Conservation (phyloP, 2,113 vertebrate genomes). For the Vombatus ursinus region DNA sequence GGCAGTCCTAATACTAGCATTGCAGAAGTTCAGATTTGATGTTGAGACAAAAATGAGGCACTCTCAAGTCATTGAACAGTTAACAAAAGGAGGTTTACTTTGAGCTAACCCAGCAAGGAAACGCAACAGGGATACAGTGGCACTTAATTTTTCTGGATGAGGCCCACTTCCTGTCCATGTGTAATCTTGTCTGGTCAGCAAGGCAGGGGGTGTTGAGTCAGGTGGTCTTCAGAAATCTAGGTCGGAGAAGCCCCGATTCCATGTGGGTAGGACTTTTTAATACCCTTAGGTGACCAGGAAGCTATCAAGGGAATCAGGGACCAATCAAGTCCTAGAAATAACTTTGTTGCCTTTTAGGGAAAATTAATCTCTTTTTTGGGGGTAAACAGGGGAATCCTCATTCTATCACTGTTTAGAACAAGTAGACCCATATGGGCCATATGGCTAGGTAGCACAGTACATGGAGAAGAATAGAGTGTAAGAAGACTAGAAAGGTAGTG, state of each 20-base stretch:
- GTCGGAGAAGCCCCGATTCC: not conserved
- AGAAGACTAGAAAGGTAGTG: not conserved
- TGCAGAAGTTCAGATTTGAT: not conserved
- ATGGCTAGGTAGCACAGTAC: not conserved
- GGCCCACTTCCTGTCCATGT: too few species aligned
- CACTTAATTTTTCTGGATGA: too few species aligned
- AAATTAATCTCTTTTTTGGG: not conserved
- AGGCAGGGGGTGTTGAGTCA: too few species aligned
- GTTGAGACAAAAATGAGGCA: not conserved
- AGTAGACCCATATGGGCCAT: not conserved
- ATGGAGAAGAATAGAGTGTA: not conserved
- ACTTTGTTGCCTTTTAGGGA: not conserved
- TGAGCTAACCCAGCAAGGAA: not conserved
- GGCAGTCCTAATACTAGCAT: not conserved
- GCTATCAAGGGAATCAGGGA: not conserved
- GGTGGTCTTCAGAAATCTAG: not conserved
- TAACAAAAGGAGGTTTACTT: not conserved
- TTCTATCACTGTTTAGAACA: not conserved
- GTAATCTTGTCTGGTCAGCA: too few species aligned
- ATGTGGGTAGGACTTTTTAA: not conserved
- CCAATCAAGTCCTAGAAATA: not conserved
- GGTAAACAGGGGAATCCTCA: not conserved
- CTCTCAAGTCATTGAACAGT: not conserved
- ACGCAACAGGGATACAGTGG: too few species aligned
- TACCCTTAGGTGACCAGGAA: not conserved